Conservation (phyloP, 2,888 invertebrate genomes). For the Dilophus febrilis region DNA sequence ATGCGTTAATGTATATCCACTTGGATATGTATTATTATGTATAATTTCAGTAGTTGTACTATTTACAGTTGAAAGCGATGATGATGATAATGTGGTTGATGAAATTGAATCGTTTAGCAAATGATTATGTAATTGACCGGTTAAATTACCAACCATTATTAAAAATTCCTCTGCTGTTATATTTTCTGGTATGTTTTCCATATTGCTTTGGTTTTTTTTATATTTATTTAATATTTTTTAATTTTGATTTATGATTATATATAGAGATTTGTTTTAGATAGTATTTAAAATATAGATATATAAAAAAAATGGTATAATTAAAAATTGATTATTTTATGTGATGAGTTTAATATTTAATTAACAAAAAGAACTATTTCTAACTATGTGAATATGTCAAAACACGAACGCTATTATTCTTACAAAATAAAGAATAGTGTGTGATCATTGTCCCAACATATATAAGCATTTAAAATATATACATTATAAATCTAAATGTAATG, state of each 20-base stretch:
- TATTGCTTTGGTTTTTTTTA: constrained; percentile 18
- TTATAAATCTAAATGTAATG: too few relatives aligned
- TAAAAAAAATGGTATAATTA: too few relatives aligned
- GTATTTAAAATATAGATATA: too few relatives aligned
- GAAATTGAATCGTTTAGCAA: constrained; percentile 10
- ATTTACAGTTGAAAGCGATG: constrained; percentile 7
- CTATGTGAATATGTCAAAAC: too few relatives aligned
- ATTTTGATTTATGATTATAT: constrained; percentile 16
- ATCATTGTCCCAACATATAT: too few relatives aligned
- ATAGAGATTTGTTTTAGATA: too few relatives aligned
- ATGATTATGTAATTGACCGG: constrained; percentile 15
- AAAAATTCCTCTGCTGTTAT: constrained; percentile 30
- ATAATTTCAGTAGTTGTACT: constrained; percentile 20
- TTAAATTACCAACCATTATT: constrained; percentile 22
- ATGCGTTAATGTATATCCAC: constrained; percentile 79
- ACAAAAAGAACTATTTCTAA: too few relatives aligned
- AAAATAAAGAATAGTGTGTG: too few relatives aligned
- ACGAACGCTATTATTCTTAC: too few relatives aligned
- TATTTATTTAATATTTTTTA: constrained; percentile 15
- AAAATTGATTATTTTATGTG: too few relatives aligned
- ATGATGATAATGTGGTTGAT: not conserved
- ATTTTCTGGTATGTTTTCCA: constrained; percentile 13
- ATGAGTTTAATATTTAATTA: too few relatives aligned
- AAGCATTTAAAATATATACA: too few relatives aligned
- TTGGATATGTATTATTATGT: constrained; percentile 47